Conservation (phyloP, 2,888 invertebrate species). For the Andrena marginata region DNA sequence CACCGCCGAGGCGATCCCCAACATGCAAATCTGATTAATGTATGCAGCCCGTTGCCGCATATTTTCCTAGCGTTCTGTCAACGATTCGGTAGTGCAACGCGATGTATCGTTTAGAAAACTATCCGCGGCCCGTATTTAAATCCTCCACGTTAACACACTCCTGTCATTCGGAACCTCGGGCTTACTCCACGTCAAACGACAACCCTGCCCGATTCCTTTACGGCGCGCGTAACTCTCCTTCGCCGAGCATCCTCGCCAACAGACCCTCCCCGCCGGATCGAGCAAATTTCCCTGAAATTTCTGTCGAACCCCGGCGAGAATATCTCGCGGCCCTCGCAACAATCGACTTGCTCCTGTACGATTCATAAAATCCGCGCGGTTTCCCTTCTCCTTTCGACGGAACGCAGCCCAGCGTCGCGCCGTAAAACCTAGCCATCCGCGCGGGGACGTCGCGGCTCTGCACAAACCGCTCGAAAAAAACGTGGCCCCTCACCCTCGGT, state of each 20-base stretch:
- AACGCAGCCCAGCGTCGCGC: not conserved
- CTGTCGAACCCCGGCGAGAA: not conserved
- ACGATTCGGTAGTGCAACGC: not conserved
- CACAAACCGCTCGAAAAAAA: constrained; percentile 11
- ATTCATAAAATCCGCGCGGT: constrained; percentile 10
- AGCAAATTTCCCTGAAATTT: not conserved
- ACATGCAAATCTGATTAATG: not conserved
- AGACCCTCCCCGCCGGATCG: not conserved
- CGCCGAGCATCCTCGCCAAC: not conserved
- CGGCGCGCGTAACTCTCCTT: no score
- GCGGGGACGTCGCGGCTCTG: not conserved
- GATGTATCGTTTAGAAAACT: not conserved
- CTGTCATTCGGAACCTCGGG: not conserved
- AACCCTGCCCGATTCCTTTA: no score
- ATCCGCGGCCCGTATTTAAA: not conserved
- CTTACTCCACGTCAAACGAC: not conserved
- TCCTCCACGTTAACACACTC: not conserved
- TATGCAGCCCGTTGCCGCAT: not conserved
- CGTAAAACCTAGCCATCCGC: constrained; percentile 1
- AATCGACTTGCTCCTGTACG: not conserved
- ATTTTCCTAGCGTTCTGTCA: not conserved
- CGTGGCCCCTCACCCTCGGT: not conserved
- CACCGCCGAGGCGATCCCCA: constrained; percentile 1
- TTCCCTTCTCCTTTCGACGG: not conserved
- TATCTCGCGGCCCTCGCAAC: not conserved